Base-by-base conservation (phyloP, 1,140 invertebrate species). In the Drosophila bocqueti region DNA sequence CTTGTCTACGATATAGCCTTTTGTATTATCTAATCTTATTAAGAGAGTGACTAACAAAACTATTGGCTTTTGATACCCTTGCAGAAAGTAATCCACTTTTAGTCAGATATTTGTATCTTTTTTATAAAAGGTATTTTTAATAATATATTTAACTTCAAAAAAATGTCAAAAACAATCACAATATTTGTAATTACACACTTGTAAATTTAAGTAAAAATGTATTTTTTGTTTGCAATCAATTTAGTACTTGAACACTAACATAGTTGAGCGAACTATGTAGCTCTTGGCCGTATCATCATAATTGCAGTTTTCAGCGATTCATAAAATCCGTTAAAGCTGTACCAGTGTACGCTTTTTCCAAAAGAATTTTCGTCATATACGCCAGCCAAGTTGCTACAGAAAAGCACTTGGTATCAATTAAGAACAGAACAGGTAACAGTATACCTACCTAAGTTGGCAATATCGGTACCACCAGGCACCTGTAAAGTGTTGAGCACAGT, bases 231-330 rank as follows among this genome's bases (percentile, higher is more conserved):
- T 2, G 7, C 4, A 1, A 9, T 18, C n/a, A 43, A 10, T 4
- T 9, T 21, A 5, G 5, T 21, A 13, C 31, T 43, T 26, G 24
- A 26, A 10, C 15, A 29, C 21, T 38, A 13, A 47, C 9, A 50
- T 1, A 50, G 2, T 29, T 3, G 0, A 18, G 5, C 6, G 1
- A 16, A 34, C 6, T 34, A 21, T 16, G 7, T 16, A 24, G 50
- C 29, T 21, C 7, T 54, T 21, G 54, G 54, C 0, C 54, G 34
- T 24, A 55, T 55, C 54, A 55, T 55, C 54, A 55, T 55, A 38
- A 55, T 11, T 55, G 54, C 54, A 11, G 54, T 40, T 11, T 55
- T 55, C 15, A 55, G 21, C 0, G 21, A 55, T 5, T 24, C 4
- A 40, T 24, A 2, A 38, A 21, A 54, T 15, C 13, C 13, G 4